Conservation (phyloP, 2,888 invertebrate genomes). For the Hyppa rectilinea region DNA sequence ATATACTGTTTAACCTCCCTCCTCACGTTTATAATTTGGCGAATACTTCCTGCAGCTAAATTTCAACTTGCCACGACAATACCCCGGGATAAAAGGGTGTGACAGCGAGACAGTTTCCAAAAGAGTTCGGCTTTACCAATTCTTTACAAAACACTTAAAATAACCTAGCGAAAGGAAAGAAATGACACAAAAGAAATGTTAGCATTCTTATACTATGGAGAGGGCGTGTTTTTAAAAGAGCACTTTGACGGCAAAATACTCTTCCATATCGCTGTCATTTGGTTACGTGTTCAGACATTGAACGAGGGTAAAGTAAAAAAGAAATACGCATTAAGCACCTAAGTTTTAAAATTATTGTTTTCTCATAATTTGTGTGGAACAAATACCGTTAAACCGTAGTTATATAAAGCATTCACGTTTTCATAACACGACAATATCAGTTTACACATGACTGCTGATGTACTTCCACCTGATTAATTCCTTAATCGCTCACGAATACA, state of each 20-base stretch:
- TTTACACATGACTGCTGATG: slow-evolving; percentile 55
- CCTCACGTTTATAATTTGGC: slow-evolving; percentile 43
- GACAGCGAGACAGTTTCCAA: slow-evolving; percentile 46
- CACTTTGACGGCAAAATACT: slow-evolving; percentile 21
- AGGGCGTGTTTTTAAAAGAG: slow-evolving; percentile 36
- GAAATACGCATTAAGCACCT: background rate
- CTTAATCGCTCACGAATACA: slow-evolving; percentile 37
- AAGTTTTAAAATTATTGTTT: background rate
- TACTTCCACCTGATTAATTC: slow-evolving; percentile 49
- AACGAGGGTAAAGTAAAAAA: background rate
- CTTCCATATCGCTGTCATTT: slow-evolving; percentile 1
- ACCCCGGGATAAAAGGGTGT: slow-evolving; percentile 43
- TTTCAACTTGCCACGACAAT: slow-evolving; percentile 40
- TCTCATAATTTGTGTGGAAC: background rate
- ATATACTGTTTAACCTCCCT: slow-evolving; percentile 27
- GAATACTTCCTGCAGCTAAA: slow-evolving; percentile 38
- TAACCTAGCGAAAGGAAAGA: slow-evolving; percentile 38
- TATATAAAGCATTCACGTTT: background rate
- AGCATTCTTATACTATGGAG: slow-evolving; percentile 26
- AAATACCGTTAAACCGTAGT: background rate
- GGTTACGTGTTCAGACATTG: slow-evolving; percentile 5
- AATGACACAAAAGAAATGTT: slow-evolving; percentile 51
- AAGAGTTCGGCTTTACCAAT: slow-evolving; percentile 42
- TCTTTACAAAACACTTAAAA: slow-evolving; percentile 55
- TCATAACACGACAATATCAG: slow-evolving; percentile 23